Conservation (phyloP, 2,113 vertebrate genomes). For the Rostratula benghalensis region DNA sequence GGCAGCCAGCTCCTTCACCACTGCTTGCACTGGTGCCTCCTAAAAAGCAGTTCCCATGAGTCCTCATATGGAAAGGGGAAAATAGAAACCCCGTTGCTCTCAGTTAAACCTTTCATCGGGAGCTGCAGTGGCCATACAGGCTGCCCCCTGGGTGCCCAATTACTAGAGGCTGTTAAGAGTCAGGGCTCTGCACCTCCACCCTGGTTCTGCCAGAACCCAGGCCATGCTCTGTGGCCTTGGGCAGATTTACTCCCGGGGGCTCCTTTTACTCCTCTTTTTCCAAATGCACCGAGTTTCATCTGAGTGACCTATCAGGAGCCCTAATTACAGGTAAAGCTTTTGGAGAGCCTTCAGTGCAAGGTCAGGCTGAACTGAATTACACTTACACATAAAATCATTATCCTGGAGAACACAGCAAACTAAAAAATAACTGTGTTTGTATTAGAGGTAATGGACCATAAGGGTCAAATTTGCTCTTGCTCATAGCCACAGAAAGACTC, state of each 20-base stretch:
- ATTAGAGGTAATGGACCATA: not conserved
- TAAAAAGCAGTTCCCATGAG: not conserved
- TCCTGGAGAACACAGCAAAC: not conserved
- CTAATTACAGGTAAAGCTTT: not conserved
- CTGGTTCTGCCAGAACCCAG: not conserved
- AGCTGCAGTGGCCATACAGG: not conserved
- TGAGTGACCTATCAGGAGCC: not conserved
- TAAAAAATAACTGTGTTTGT: not conserved
- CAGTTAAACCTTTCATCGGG: not conserved
- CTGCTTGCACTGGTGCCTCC: not conserved
- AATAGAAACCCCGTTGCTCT: not conserved
- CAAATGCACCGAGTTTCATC: not conserved
- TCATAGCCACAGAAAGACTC: not conserved
- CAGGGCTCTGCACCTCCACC: not conserved
- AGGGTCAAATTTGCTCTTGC: not conserved
- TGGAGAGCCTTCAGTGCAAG: not conserved
- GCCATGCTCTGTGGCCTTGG: not conserved
- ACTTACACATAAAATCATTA: not conserved
- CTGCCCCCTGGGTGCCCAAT: not conserved
- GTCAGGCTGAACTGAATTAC: not conserved
- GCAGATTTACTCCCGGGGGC: not conserved
- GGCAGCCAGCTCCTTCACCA: not conserved
- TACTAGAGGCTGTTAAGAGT: not conserved
- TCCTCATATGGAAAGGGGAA: not conserved
- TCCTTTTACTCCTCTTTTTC: not conserved